Evolutionary conservation across 1,140 invertebrate genomes (phyloP).

Genomic region (Cyrtorhinus lividipennis): DNA sequence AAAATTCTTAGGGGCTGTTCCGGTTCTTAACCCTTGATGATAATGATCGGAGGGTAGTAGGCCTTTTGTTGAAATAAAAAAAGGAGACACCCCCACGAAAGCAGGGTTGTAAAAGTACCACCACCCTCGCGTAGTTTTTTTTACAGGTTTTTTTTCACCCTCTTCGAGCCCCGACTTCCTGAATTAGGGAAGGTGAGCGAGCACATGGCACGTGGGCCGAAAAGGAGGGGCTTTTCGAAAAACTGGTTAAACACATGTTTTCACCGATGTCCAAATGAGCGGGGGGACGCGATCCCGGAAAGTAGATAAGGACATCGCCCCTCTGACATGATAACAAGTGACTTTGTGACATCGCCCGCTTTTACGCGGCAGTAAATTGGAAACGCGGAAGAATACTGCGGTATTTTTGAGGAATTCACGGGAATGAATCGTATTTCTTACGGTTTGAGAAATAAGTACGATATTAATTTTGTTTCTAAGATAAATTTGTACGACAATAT

Average conservation of each 20-base stretch:
- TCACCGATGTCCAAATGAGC: not conserved
- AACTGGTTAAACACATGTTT: not conserved
- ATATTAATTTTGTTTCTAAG: too few species aligned
- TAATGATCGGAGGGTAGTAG: not conserved
- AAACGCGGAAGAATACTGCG: too few species aligned
- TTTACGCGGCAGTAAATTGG: too few species aligned
- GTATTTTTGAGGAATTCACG: too few species aligned
- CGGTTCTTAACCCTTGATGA: conserved; percentile 3
- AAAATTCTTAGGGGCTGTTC: too few species aligned
- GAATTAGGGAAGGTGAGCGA: not conserved
- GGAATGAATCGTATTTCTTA: too few species aligned
- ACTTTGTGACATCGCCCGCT: too few species aligned
- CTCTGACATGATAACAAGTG: too few species aligned
- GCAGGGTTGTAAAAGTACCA: not conserved
- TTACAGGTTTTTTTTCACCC: not conserved
- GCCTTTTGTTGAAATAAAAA: not conserved
- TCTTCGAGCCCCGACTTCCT: too few species aligned
- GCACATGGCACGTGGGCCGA: not conserved
- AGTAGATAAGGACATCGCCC: not conserved
- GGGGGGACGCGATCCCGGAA: not conserved
- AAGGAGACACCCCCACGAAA: not conserved
- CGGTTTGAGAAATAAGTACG: too few species aligned
- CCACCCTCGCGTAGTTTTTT: not conserved
- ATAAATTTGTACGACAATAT: too few species aligned
- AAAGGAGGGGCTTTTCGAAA: not conserved